phyloP scores from a whole-genome alignment of 2,113 vertebrate genomes.

The Ciconia maguari region DNA sequence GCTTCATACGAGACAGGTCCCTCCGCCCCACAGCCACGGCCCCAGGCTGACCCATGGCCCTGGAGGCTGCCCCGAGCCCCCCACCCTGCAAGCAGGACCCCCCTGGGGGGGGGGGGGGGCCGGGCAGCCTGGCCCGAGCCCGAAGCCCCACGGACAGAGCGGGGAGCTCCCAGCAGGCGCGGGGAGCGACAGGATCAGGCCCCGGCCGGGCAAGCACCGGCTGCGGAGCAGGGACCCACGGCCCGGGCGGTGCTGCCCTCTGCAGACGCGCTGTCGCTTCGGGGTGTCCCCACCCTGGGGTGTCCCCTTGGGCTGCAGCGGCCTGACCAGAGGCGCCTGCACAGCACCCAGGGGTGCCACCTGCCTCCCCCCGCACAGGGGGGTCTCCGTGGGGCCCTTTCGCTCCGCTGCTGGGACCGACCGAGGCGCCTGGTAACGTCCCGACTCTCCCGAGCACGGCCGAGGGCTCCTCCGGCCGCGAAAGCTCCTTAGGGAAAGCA shows the following conservation, averaged over 20 bases:
- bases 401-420: not conserved
- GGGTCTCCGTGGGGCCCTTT: not conserved
- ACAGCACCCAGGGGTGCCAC: not conserved
- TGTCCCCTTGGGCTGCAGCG: not conserved
- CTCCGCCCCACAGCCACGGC: not conserved
- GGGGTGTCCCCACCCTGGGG: not conserved
- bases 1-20: not conserved
- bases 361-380: too few species aligned
- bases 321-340: not conserved
- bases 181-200: not conserved
- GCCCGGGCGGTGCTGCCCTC: not conserved
- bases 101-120: not conserved
- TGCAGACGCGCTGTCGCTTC: not conserved
- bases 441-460: not conserved
- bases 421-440: rapidly evolving
- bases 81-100: not conserved
- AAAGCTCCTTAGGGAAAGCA: not conserved
- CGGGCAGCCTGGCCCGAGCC: not conserved
- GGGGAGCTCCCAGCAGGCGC: not conserved
- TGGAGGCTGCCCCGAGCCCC: not conserved
- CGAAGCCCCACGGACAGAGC: not conserved
- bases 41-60: not conserved
- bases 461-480: not conserved
- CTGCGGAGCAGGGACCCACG: not conserved
- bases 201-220: not conserved